A percentile compares a stretch with the other conserved stretches of the same genome.
These are phyloP conservation scores for Didymodactylos carnosus DNA, from an alignment of 2,888 invertebrate species.

Conservation along the genomic window DNA sequence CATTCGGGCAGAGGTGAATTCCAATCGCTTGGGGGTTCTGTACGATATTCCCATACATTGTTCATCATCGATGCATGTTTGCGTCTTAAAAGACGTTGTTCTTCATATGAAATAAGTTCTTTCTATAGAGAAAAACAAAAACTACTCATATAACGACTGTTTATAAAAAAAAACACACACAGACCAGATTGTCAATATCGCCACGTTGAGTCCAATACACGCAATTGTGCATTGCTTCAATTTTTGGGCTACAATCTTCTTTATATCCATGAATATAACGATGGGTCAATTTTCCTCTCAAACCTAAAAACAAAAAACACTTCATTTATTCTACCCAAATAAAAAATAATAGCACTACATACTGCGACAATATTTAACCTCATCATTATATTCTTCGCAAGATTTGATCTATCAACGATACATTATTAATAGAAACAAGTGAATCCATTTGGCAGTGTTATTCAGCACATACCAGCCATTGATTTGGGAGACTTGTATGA, in stretches of 20 bases:
- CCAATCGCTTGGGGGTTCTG: conserved; percentile 59
- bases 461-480: not conserved
- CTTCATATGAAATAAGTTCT: conserved; percentile 1
- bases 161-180: not conserved
- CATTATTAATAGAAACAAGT: too few species aligned
- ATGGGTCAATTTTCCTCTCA: not conserved
- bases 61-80: conserved; percentile 51
- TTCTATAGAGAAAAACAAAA: not conserved
- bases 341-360: not conserved
- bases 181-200: not conserved
- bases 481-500: too few species aligned
- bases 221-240: not conserved
- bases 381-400: not conserved
- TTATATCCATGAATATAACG: not conserved
- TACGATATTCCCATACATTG: conserved; percentile 56
- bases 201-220: not conserved
- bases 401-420: not conserved
- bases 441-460: too few species aligned
- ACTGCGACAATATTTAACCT: not conserved
- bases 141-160: too few species aligned
- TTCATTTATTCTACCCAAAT: too few species aligned
- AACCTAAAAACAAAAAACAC: not conserved
- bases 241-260: not conserved
- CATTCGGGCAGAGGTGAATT: conserved; percentile 54
- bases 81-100: conserved; percentile 29